Conservation (phyloP, 1,140 invertebrate species). For the Macrobrachium rosenbergii region DNA sequence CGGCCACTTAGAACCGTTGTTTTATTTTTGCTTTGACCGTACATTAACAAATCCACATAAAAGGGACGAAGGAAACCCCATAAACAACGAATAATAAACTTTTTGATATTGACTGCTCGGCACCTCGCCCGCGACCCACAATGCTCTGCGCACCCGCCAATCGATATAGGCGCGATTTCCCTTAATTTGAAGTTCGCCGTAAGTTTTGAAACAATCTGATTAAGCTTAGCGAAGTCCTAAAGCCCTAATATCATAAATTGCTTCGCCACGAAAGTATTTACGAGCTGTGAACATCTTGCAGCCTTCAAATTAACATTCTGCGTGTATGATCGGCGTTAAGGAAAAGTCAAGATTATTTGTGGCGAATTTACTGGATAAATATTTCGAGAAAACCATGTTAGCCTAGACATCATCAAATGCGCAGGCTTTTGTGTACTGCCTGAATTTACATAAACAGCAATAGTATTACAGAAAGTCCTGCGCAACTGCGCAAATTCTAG, state of each 20-base stretch:
- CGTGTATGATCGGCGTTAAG: too few relatives aligned
- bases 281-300: neutral
- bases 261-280: neutral
- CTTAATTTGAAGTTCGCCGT: slow-evolving; percentile 58
- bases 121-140: slow-evolving; percentile 46
- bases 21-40: too few relatives aligned
- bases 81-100: slow-evolving; percentile 49
- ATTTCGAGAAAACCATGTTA: too few relatives aligned
- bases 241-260: slow-evolving; percentile 16
- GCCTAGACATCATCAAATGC: too few relatives aligned
- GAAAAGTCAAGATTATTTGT: too few relatives aligned
- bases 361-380: too few relatives aligned
- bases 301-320: too few relatives aligned
- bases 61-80: neutral
- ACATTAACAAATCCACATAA: too few relatives aligned
- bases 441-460: too few relatives aligned
- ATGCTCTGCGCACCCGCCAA: slow-evolving; percentile 50
- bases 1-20: neutral
- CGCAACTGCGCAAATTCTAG: too few relatives aligned
- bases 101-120: slow-evolving; percentile 42
- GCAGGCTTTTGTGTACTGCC: too few relatives aligned
- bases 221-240: slow-evolving; percentile 35
- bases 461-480: too few relatives aligned
- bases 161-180: slow-evolving; percentile 63
- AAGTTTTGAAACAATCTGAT: slow-evolving; percentile 62